These are phyloP conservation scores for Octodon degus DNA, from an alignment of 2,113 vertebrate genomes.

Conservation along the genomic window DNA sequence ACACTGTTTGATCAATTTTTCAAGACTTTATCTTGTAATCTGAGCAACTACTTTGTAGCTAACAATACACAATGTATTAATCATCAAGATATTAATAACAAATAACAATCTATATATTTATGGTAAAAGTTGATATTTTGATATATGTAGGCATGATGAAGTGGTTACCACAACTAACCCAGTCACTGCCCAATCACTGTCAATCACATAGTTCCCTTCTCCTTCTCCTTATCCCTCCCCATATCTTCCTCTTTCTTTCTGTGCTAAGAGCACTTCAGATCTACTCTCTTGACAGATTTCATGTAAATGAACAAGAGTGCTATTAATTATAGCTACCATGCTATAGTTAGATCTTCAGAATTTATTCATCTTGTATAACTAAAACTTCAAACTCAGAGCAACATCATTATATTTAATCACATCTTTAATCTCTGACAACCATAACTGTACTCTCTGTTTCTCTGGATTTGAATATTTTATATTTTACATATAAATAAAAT, in stretches of 20 bases:
- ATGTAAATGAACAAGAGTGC: background rate
- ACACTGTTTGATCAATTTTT: no score
- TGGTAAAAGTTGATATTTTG: background rate
- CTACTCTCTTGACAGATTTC: background rate
- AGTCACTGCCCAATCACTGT: no score
- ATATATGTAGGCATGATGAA: background rate
- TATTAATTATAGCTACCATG: background rate
- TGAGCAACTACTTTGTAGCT: no score
- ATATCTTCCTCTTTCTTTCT: background rate
- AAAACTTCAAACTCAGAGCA: background rate
- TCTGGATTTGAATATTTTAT: background rate
- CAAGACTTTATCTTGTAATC: no score
- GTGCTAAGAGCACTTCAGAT: background rate
- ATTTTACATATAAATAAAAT: background rate
- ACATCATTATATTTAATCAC: background rate
- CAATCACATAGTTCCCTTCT: background rate
- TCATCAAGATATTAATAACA: background rate
- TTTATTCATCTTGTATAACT: background rate
- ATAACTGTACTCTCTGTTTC: background rate
- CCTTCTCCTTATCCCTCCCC: background rate
- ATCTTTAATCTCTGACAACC: background rate
- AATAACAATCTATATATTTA: background rate
- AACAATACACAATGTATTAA: no score
- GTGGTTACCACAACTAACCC: background rate
- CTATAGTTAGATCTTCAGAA: background rate